Evolutionary conservation across 2,888 invertebrate genomes (phyloP), one percentile per base, ranked within the genome.

Genomic region (Mesorhabditis sp.): DNA sequence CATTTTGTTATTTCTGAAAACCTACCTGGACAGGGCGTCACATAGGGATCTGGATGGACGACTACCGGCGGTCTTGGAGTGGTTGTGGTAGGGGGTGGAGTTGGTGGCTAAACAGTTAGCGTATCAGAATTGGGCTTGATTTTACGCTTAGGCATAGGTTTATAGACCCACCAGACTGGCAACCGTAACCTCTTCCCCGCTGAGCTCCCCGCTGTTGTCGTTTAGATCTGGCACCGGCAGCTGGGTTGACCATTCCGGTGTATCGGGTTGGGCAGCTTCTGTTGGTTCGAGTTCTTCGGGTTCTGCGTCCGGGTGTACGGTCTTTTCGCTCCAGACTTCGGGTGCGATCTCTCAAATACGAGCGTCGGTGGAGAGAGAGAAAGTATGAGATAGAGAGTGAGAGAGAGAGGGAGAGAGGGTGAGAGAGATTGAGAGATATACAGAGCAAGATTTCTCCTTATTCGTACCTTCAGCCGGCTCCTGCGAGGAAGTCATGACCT

Each of bases 11-110:
- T 10, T 13, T 6, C 50, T 50, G n/a, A 50, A 50, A 50, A 50
- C 58, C 58, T n/a, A 50, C 58, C 58, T 10, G 58, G 58, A 50
- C 58, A 50, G 10, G 58, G 58, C n/a, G 58, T 50, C 58, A 50
- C 58, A 50, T 50, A 50, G 10, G 58, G 58, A 50, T 50, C 58
- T 13, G 58, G 58, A 13, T 50, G 58, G n/a, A n/a, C 58, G n/a
- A 50, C n/a, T 13, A 13, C 10, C n/a, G 58, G 7, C 58, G 7
- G 58, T n/a, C n/a, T n/a, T 10, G 58, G 7, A n/a, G 58, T 50
- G 10, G 58, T 10, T 10, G 58, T 50, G 7, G 58, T 50, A 13
- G 58, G 58, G 10, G 58, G 10, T 50, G 10, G 58, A 50, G 58
- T 50, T 50, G 58, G 58, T n/a, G 58, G n/a, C 58, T 50, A 50